phyloP scores from a whole-genome alignment of 2,113 vertebrate species.

The Paradoxurus hermaphroditus region DNA sequence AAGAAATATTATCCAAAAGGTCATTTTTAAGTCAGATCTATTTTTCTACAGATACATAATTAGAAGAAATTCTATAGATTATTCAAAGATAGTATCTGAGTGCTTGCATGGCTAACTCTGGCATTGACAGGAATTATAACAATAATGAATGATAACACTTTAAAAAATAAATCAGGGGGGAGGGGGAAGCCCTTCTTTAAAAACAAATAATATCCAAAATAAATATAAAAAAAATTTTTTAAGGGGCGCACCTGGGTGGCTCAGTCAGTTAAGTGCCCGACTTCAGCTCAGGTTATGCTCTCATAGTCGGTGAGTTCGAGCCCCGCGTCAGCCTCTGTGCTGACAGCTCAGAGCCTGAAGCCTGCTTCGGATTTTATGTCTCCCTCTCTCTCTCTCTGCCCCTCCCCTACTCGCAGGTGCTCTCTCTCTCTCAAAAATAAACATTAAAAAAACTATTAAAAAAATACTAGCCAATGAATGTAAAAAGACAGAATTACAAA shows the following conservation, averaged over 20 bases:
- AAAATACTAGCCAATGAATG: not conserved
- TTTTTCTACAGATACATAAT: not conserved
- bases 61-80: not conserved
- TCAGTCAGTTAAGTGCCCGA: too few relatives aligned
- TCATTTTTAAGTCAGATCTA: not conserved
- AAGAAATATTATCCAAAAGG: not conserved
- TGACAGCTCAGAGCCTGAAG: too few relatives aligned
- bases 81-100: not conserved
- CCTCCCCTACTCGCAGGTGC: too few relatives aligned
- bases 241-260: too few relatives aligned
- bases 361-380: too few relatives aligned
- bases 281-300: too few relatives aligned
- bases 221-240: too few relatives aligned
- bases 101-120: not conserved
- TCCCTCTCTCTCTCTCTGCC: too few relatives aligned
- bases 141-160: not conserved
- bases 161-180: not conserved
- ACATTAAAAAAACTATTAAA: too few relatives aligned
- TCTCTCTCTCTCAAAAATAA: too few relatives aligned
- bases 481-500: not conserved
- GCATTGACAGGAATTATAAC: not conserved
- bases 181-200: not conserved
- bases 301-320: too few relatives aligned
- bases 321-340: too few relatives aligned
- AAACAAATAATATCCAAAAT: not conserved